Base-by-base conservation (phyloP, 1,140 invertebrate genomes). In the Uloborus diversus region DNA sequence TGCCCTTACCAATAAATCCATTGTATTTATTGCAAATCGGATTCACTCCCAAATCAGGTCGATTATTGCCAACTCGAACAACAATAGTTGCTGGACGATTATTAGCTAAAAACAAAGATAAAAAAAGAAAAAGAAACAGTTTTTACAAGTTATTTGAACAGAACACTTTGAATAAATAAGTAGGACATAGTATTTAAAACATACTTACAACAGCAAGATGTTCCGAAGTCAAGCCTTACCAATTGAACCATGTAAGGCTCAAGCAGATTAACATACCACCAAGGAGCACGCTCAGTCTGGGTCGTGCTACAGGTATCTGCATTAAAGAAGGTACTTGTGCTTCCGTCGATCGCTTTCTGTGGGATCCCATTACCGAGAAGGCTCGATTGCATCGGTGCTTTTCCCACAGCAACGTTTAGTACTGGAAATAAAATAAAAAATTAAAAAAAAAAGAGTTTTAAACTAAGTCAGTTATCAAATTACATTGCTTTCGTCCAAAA, bases 181-280 rank as follows among this genome's bases (percentile, higher is more conserved):
- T 17, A 20, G 14, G n/a, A 75, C n/a, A 20, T 7, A 17, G 2
- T 71, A 28, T 61, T 28, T 30, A 33, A 2, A 37, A 17, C 27
- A 1, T 28, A 81, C 85, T 87, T 81, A 94, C 94, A 94, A 86
- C 95, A 96, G 84, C 95, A 97, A 17, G 93, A 90, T 86, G 94
- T 94, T 53, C 95, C 96, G 85, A 97, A 97, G 88, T 97, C 96
- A 51, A 97, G 87, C 47, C 96, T 88, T 11, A 97, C 95, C 56
- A 97, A 89, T 86, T 97, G 42, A n/a, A 97, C 95, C 94, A 97
- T 96, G 85, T 97, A 97, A 0, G 95, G 95, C 84, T 97, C 96
- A 30, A 97, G 88, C 0, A 97, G 89, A 86, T 97, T 97, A 82
- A 97, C 95, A 87, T 97, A 97, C 95, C 95, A 97, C 95, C 95